Evolutionary conservation across 1,140 invertebrate genomes (phyloP).

Genomic region (Steinernema feltiae): DNA sequence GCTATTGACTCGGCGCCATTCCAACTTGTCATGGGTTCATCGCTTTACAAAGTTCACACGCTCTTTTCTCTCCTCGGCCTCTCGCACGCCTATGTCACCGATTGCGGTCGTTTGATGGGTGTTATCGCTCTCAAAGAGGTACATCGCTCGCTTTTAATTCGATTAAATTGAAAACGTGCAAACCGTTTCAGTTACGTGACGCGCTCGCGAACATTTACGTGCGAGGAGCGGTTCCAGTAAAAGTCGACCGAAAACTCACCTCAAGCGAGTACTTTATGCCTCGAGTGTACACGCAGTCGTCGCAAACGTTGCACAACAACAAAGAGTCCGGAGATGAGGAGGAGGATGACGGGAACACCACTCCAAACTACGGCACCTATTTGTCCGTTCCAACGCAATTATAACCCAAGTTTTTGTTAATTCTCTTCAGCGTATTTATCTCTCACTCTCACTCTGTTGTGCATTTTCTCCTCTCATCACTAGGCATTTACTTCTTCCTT

Average conservation of each 20-base stretch:
- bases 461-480: not conserved
- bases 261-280: conserved; percentile 18
- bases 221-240: conserved; percentile 44
- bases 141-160: too few relatives aligned
- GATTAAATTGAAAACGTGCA: too few relatives aligned
- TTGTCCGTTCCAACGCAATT: not conserved
- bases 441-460: not conserved
- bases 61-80: conserved; percentile 92
- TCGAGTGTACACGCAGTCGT: not conserved
- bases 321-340: not conserved
- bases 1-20: conserved; percentile 95
- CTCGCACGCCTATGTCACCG: conserved; percentile 93
- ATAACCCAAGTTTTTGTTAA: not conserved
- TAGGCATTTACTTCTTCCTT: too few relatives aligned
- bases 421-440: not conserved
- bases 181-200: conserved; percentile 41
- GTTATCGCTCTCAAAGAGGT: conserved; percentile 93
- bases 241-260: conserved; percentile 26
- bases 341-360: not conserved
- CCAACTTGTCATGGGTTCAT: conserved; percentile 89
- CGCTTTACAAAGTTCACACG: conserved; percentile 89
- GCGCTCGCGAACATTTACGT: conserved; percentile 48
- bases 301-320: too few relatives aligned
- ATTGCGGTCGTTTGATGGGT: conserved; percentile 85
- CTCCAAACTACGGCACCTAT: conserved; percentile 5